phyloP scores from a whole-genome alignment of 2,113 vertebrate species.

The Urocitellus parryii region DNA sequence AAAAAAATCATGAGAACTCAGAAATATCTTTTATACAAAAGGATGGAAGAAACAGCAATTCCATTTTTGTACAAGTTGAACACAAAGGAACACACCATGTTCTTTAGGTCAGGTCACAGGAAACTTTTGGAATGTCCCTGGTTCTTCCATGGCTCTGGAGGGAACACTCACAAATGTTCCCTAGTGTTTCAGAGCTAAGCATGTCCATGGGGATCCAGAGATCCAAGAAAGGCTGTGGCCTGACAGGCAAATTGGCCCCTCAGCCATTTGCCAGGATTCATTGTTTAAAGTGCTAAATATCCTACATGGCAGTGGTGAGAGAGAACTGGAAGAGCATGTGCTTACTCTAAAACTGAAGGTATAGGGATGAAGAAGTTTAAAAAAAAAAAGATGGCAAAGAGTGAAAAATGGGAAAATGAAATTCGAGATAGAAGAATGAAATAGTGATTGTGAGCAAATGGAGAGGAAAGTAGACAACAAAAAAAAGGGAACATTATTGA shows the following conservation, averaged over 20 bases:
- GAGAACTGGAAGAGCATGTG: not conserved
- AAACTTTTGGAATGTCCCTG: not conserved
- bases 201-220: not conserved
- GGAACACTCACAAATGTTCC: not conserved
- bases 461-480: not conserved
- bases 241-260: not conserved
- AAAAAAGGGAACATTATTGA: not conserved
- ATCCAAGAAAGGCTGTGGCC: not conserved
- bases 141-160: not conserved
- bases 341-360: not conserved
- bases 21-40: not conserved
- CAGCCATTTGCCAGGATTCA: not conserved
- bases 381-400: not conserved
- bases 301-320: not conserved
- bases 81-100: not conserved
- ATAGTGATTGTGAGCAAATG: not conserved
- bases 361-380: not conserved
- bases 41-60: not conserved
- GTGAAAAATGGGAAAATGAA: not conserved
- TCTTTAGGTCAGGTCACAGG: not conserved
- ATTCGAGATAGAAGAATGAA: conserved; percentile 2
- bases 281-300: not conserved
- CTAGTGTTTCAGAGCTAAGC: not conserved
- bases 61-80: not conserved
- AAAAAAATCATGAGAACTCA: not conserved